Conservation (phyloP, 37 sponge, comb jelly and placozoan species). For the Tethya wilhelma region DNA sequence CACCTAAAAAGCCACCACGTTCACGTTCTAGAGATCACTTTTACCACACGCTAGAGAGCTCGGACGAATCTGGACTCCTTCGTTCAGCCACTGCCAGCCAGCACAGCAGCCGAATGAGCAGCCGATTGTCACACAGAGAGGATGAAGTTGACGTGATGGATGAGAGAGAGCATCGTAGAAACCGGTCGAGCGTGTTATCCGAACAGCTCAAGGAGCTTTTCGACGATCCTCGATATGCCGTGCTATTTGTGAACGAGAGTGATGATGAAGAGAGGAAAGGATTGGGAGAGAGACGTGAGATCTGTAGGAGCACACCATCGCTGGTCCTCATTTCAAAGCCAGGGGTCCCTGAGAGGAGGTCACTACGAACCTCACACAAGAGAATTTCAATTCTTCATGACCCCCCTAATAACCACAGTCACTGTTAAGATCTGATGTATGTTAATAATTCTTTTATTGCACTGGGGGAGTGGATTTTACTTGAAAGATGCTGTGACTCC, state of each 20-base stretch:
- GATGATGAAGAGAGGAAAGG: not conserved
- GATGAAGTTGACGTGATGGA: not conserved
- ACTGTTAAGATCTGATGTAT: not conserved
- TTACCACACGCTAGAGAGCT: slow-evolving; percentile 12
- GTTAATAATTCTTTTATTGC: not conserved
- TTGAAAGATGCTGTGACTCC: too few relatives aligned
- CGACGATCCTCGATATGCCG: slow-evolving; percentile 58
- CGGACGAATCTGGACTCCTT: not conserved
- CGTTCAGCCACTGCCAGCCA: not conserved
- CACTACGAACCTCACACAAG: not conserved
- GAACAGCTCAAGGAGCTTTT: slow-evolving; percentile 19
- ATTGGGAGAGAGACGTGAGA: not conserved
- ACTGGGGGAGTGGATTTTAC: too few relatives aligned
- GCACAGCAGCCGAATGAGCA: not conserved
- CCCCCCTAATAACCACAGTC: too few relatives aligned
- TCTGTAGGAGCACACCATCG: slow-evolving; percentile 4
- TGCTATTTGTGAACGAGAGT: not conserved
- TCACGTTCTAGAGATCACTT: not conserved
- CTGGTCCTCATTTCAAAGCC: not conserved
- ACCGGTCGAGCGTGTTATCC: not conserved
- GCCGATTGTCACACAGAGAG: not conserved
- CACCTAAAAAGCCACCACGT: slow-evolving; percentile 1
- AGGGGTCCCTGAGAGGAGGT: slow-evolving; percentile 4
- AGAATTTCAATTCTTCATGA: not conserved
- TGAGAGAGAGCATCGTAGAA: not conserved